phyloP scores from a whole-genome alignment of 2,797 vertebrate species.

The Oceanodroma leucorhoa region DNA sequence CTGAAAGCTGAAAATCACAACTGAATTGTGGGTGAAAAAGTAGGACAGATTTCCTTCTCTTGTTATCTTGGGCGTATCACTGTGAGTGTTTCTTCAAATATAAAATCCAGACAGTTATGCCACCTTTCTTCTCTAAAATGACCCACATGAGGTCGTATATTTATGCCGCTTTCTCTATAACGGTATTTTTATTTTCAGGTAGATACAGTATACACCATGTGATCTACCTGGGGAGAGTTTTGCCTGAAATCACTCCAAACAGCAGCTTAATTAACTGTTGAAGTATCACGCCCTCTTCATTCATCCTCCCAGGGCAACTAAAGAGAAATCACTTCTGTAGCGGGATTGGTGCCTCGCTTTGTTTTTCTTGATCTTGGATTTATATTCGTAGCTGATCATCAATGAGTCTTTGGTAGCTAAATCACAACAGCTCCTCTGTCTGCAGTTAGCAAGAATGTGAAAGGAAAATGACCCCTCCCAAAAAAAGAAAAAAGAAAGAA shows the following conservation, averaged over 20 bases:
- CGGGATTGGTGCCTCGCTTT: background rate
- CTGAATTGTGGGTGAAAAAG: background rate
- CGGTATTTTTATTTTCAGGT: background rate
- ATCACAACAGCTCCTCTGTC: slow-evolving; percentile 21
- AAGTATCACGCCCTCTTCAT: background rate
- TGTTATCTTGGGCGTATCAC: background rate
- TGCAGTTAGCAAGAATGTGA: background rate
- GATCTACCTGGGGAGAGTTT: background rate
- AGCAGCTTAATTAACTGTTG: background rate
- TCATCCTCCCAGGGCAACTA: background rate
- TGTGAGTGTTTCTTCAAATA: background rate
- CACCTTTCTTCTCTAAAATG: background rate
- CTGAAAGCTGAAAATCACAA: background rate
- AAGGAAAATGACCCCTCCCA: background rate
- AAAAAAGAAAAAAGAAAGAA: background rate
- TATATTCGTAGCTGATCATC: background rate
- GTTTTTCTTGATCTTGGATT: background rate
- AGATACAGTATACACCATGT: background rate
- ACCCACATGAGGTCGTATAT: background rate
- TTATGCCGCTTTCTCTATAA: background rate
- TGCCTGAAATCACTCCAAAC: background rate
- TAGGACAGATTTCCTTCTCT: background rate
- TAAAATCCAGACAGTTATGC: background rate
- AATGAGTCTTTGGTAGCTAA: background rate
- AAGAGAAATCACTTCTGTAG: background rate